These are phyloP conservation scores for Hydrophis major DNA, from an alignment of 2,797 vertebrate genomes.

Conservation along the genomic window DNA sequence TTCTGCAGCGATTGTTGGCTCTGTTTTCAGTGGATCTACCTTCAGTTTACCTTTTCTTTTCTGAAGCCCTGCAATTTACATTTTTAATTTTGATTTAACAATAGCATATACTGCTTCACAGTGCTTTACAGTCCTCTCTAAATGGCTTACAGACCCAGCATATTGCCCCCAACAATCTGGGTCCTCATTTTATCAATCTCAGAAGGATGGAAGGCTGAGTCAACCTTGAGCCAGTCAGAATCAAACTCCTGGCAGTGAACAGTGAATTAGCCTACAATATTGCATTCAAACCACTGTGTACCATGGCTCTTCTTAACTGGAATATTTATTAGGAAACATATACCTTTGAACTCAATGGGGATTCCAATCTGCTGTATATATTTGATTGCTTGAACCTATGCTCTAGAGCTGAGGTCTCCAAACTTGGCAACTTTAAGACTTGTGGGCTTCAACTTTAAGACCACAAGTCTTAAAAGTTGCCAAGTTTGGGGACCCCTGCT, in stretches of 20 bases:
- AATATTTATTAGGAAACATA: neutral
- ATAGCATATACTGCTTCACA: neutral
- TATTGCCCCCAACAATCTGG: neutral
- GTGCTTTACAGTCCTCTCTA: neutral
- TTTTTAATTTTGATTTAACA: neutral
- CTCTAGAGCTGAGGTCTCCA: neutral
- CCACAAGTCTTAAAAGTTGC: too few relatives aligned
- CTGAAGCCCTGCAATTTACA: neutral
- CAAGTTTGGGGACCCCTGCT: neutral
- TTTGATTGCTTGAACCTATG: neutral
- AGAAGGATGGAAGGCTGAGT: neutral
- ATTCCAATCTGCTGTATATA: neutral
- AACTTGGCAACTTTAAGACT: too few relatives aligned
- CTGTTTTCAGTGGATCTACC: neutral
- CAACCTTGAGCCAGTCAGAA: neutral
- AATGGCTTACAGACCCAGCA: neutral
- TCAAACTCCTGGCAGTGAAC: neutral
- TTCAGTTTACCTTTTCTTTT: neutral
- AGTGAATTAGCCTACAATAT: neutral
- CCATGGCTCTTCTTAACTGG: neutral
- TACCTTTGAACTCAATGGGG: neutral
- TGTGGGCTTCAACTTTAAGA: too few relatives aligned
- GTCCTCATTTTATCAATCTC: neutral
- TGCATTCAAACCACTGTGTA: neutral
- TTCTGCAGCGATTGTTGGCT: neutral